phyloP scores from a whole-genome alignment of 2,113 vertebrate species.

The Salminus brasiliensis region DNA sequence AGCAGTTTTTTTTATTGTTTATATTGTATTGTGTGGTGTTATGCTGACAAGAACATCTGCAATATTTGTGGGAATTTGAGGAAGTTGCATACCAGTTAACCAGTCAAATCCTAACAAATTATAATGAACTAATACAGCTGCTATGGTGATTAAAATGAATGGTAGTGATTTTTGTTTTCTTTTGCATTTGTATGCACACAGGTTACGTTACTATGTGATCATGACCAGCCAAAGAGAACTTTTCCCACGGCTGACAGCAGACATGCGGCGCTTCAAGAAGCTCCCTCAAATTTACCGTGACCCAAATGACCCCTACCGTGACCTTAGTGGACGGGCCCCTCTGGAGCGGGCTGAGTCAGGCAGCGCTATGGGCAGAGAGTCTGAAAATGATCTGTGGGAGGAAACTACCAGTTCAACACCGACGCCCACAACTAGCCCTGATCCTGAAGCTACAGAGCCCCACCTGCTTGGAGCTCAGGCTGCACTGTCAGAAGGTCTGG shows the following conservation, averaged over 20 bases:
- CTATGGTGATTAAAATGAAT: background rate
- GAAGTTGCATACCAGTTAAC: no score
- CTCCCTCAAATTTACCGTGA: conserved; percentile 87
- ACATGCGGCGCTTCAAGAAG: conserved; percentile 94
- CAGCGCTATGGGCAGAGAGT: conserved; percentile 42
- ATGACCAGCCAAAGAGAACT: conserved; percentile 97
- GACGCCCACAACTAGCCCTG: conserved; percentile 42
- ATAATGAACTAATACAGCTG: background rate
- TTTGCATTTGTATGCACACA: conserved; percentile 56
- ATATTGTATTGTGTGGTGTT: background rate
- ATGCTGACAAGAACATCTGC: background rate
- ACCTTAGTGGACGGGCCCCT: conserved; percentile 58
- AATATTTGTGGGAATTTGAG: background rate
- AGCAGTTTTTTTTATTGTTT: background rate
- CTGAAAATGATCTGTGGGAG: conserved; percentile 80
- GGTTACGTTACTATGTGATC: conserved; percentile 91
- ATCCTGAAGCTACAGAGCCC: conserved; percentile 74
- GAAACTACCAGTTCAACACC: conserved; percentile 54
- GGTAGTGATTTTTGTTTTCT: conserved; percentile 14
- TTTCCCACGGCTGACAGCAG: conserved; percentile 91
- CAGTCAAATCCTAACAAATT: no score
- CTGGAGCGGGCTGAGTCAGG: conserved; percentile 62
- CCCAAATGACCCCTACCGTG: conserved; percentile 62
- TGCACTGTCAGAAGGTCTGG: conserved; percentile 42
- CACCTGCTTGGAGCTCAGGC: conserved; percentile 48